A percentile compares a stretch with the other conserved stretches of the same genome.
Evolutionary conservation across 2,113 vertebrate species (phyloP).

Genomic region (Eolophus roseicapilla): DNA sequence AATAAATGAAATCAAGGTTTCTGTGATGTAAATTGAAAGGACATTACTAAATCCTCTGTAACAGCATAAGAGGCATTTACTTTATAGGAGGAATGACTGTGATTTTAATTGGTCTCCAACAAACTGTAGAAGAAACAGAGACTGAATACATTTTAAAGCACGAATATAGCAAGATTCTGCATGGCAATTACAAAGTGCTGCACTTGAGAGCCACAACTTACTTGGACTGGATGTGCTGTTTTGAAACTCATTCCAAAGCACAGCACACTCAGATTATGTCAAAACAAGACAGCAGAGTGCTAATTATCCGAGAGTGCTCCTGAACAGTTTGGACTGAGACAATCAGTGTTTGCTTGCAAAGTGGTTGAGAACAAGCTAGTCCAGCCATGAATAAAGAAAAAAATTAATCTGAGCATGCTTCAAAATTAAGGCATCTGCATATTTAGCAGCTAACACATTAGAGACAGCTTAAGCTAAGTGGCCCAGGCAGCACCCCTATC

Average conservation of each 20-base stretch:
- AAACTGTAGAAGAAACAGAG: background rate
- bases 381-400: background rate
- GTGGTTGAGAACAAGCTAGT: background rate
- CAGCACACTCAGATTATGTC: background rate
- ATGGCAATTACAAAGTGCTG: background rate
- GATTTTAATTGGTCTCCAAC: background rate
- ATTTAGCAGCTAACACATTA: background rate
- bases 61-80: background rate
- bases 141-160: background rate
- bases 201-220: background rate
- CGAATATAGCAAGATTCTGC: background rate
- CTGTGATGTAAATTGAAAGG: background rate
- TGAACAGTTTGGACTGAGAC: background rate
- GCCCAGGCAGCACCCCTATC: background rate
- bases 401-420: background rate
- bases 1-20: background rate
- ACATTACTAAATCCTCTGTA: background rate
- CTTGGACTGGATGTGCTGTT: background rate
- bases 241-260: background rate
- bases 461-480: background rate
- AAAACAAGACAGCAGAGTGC: constrained; percentile 24
- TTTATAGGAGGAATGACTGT: background rate
- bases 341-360: background rate
- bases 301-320: background rate
- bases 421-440: background rate